Evolutionary conservation across 2,113 vertebrate genomes (phyloP).

Genomic region (Siniperca knerii): DNA sequence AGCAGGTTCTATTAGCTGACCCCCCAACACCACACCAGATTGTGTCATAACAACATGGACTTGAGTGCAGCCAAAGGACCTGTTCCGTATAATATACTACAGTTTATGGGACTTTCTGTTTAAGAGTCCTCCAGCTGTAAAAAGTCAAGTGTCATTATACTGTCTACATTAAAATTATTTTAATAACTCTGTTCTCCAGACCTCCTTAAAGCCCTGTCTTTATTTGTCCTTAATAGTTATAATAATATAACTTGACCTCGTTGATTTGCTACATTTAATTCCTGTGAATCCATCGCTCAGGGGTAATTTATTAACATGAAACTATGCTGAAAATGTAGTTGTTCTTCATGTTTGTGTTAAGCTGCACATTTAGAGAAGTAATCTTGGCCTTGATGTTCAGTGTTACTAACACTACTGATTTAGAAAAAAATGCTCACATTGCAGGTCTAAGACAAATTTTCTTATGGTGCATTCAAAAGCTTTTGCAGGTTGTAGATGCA

Average conservation of each 20-base stretch:
- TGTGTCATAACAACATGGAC: constrained; percentile 26
- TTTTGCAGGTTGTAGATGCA: neutral
- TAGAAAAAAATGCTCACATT: neutral
- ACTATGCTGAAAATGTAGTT: neutral
- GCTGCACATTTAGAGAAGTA: neutral
- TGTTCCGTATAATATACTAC: constrained; percentile 12
- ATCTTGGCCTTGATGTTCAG: neutral
- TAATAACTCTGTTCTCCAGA: constrained; percentile 55
- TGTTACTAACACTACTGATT: neutral
- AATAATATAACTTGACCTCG: neutral
- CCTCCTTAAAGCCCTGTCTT: neutral
- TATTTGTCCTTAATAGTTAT: neutral
- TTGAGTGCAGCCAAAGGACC: constrained; percentile 14
- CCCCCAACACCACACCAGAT: constrained; percentile 23
- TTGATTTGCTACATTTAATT: neutral
- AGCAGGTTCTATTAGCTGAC: neutral
- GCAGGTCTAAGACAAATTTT: neutral
- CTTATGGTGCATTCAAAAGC: neutral
- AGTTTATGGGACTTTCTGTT: constrained; percentile 40
- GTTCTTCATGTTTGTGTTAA: neutral
- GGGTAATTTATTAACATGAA: neutral
- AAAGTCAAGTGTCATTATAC: constrained; percentile 58
- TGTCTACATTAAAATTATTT: constrained; percentile 73
- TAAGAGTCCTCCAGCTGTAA: constrained; percentile 55
- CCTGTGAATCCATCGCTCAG: neutral